Conservation (phyloP, 2,797 vertebrate genomes). For the Phataginus tetradactyla region DNA sequence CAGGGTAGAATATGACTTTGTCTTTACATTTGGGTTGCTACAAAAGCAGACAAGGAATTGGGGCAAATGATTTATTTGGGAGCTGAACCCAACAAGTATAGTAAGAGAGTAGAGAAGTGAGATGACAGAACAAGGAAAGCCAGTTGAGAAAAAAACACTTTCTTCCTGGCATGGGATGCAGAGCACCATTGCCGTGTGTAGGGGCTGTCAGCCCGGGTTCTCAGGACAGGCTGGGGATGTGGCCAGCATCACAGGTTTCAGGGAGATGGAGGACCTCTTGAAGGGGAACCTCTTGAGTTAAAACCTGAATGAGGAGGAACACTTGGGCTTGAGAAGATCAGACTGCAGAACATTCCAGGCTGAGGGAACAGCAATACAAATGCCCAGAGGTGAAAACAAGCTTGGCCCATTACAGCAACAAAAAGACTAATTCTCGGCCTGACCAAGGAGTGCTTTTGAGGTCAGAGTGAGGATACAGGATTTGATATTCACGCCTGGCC, state of each 20-base stretch:
- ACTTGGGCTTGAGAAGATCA: not conserved
- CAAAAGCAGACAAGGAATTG: not conserved
- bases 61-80: not conserved
- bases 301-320: not conserved
- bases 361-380: not conserved
- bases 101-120: not conserved
- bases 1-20: not conserved
- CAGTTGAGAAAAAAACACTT: not conserved
- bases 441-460: not conserved
- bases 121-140: not conserved
- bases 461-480: not conserved
- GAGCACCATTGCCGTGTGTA: too few relatives aligned
- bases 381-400: too few relatives aligned
- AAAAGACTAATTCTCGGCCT: too few relatives aligned
- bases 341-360: not conserved
- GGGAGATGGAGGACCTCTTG: rapidly evolving
- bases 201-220: too few relatives aligned
- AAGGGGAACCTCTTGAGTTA: not conserved
- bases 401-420: not conserved
- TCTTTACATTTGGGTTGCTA: not conserved
- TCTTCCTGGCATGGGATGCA: not conserved
- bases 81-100: not conserved
- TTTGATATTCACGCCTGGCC: not conserved
- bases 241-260: rapidly evolving
- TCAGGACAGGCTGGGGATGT: not conserved